Evolutionary conservation across 2,113 vertebrate species (phyloP), one percentile per base, ranked within the genome.

Genomic region (Cololabis saira): DNA sequence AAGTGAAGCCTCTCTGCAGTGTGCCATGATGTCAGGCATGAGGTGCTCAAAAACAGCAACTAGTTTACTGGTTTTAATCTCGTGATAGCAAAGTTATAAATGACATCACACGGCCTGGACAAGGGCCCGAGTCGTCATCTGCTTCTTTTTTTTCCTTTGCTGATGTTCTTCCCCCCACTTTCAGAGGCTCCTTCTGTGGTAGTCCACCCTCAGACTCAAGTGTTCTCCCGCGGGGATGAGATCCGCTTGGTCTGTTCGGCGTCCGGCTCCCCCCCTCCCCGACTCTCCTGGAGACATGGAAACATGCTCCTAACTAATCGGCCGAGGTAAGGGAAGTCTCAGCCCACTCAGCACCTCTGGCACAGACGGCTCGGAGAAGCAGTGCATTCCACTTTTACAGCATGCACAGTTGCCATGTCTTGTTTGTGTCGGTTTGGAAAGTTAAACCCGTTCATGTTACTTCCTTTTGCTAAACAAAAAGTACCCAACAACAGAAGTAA

Each of bases 181-280:
- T 14, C 74, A 98, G 96, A 95, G 87, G 89, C 83, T 4, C 96
- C 96, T 0, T 91, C 89, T 75, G 94, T 96, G 84, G 90, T 79
- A 76, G 91, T 96, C 14, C 86, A 87, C 0, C 80, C 93, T 64
- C 86, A 84, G 41, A 92, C 88, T 16, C 91, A 89, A 87, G 84
- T 12, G 1, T 95, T 97, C 74, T 81, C 93, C 61, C 89, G 87
- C 58, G 95, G 95, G 45, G 83, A 89, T 54, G 94, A 96, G 75
- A 91, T 97, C 77, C 82, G 27, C 74, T 82, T 97, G 51, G 91
- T 89, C 91, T 98, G 97, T 87, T 92, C 90, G 0, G 92, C 92
- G 0, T 89, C 93, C 4, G 96, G 96, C 3, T 90, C 94, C 50
- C 96, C 96, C 2, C 47, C 5, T 0, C 96, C 96, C 16, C 87